Evolutionary conservation across 2,797 vertebrate species (phyloP).

Genomic region (Nothura maculosa): DNA sequence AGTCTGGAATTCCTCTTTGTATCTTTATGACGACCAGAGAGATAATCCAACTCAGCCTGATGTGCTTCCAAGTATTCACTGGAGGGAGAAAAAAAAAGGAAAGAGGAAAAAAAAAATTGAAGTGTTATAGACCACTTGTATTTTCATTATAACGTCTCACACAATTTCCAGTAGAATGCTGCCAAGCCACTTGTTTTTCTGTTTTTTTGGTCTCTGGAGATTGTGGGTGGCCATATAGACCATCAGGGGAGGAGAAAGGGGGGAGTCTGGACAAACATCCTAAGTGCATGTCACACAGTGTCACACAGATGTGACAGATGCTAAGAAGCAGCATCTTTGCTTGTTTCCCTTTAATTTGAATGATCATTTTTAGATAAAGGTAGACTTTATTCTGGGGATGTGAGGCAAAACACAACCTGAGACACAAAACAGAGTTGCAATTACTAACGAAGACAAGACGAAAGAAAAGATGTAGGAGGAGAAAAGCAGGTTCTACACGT

Average conservation of each 20-base stretch:
- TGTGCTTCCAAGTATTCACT: slow-evolving; percentile 92
- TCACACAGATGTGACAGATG: background rate
- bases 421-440: background rate
- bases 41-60: slow-evolving; percentile 92
- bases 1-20: slow-evolving; percentile 93
- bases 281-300: too few relatives aligned
- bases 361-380: background rate
- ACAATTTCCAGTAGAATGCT: background rate
- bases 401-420: background rate
- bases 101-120: too few relatives aligned
- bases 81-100: background rate
- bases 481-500: rapidly evolving
- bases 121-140: background rate
- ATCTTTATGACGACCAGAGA: slow-evolving; percentile 90
- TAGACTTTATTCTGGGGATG: background rate
- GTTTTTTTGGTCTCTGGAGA: background rate
- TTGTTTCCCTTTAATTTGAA: background rate
- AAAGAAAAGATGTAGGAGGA: background rate
- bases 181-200: background rate
- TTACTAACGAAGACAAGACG: background rate
- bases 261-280: background rate
- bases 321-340: background rate
- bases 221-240: background rate
- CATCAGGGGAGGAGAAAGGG: background rate
- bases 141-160: rapidly evolving